Conservation (phyloP, 2,113 vertebrate species). For the Azemiops feae region DNA sequence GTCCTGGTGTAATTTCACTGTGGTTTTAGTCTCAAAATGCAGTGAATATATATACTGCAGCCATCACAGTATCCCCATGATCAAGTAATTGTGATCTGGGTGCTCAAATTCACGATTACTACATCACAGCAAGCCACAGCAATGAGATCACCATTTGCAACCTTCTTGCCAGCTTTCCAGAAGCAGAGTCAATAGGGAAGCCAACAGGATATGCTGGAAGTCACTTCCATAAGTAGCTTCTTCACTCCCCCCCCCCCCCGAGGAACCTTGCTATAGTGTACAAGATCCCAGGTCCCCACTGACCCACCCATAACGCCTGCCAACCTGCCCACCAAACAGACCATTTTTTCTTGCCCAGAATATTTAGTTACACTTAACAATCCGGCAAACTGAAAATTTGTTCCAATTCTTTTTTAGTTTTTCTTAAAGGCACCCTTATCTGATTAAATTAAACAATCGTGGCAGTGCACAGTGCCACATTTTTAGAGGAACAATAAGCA, state of each 20-base stretch:
- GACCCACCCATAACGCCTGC: neutral
- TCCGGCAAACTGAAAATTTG: neutral
- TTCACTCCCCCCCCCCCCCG: neutral
- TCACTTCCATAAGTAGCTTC: neutral
- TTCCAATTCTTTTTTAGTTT: neutral
- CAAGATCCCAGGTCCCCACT: neutral
- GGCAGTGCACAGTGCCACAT: neutral
- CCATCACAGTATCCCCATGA: neutral
- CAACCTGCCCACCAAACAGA: neutral
- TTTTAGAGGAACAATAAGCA: constrained; percentile 16
- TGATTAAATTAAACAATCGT: neutral
- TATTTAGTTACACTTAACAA: neutral
- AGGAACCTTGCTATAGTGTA: neutral
- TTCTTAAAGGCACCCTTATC: neutral
- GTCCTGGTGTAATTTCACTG: neutral
- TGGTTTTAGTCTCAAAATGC: neutral
- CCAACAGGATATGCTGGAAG: neutral
- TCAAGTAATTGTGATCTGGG: neutral
- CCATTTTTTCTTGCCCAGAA: neutral
- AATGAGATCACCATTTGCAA: neutral
- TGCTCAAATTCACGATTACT: neutral
- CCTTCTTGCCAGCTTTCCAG: neutral
- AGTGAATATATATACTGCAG: neutral
- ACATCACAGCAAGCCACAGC: neutral
- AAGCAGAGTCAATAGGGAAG: neutral